These are phyloP conservation scores for Drosophila ironensis DNA, from an alignment of 1,140 invertebrate species.

Conservation along the genomic window DNA sequence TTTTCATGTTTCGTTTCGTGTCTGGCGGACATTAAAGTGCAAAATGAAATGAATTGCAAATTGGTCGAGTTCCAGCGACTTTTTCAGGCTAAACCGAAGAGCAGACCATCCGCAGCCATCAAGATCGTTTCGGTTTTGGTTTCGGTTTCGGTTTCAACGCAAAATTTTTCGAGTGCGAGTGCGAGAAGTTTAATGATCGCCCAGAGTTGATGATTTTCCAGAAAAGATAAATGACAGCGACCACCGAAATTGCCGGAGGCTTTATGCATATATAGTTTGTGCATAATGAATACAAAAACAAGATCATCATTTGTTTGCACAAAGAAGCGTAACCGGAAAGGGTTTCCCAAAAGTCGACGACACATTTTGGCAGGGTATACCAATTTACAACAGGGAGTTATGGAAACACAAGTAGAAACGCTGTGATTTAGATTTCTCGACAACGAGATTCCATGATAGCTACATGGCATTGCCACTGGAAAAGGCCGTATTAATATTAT, in stretches of 20 bases:
- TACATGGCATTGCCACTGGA: too few relatives aligned
- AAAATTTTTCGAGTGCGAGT: constrained; percentile 18
- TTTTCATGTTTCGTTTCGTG: constrained; percentile 40
- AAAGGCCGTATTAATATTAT: too few relatives aligned
- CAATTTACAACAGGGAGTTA: too few relatives aligned
- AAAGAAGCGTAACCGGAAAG: not conserved
- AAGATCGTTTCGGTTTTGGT: constrained; percentile 59
- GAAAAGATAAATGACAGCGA: constrained; percentile 65
- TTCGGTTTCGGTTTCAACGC: constrained; percentile 27
- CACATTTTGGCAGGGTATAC: too few relatives aligned
- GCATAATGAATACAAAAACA: constrained; percentile 32
- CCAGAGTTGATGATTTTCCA: constrained; percentile 60
- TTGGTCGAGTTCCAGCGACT: constrained; percentile 44
- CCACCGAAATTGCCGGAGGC: constrained; percentile 59
- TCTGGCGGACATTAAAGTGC: constrained; percentile 53
- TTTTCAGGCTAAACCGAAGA: constrained; percentile 2
- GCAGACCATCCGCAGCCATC: constrained; percentile 34
- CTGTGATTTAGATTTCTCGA: too few relatives aligned
- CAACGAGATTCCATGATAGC: too few relatives aligned
- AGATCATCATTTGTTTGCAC: not conserved
- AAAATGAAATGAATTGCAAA: constrained; percentile 55
- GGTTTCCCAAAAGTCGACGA: not conserved
- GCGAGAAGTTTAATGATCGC: constrained; percentile 60
- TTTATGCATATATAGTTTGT: constrained; percentile 22
- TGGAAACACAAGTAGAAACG: too few relatives aligned